Evolutionary conservation across 1,140 invertebrate genomes (phyloP).

Genomic region (Pollicipes pollicipes): DNA sequence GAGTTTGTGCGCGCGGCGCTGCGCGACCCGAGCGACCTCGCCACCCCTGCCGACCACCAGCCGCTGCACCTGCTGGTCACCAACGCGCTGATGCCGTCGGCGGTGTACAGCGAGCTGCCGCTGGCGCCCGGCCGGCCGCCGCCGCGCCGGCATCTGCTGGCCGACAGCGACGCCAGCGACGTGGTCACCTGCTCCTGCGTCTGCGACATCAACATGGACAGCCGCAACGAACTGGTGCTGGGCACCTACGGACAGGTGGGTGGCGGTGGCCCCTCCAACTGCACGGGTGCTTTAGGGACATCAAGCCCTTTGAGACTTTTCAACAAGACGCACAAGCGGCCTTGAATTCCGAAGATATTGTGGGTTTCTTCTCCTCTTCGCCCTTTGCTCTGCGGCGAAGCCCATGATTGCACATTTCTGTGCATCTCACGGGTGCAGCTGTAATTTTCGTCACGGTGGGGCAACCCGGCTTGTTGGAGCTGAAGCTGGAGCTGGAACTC

Average conservation of each 20-base stretch:
- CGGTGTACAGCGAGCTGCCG: neutral
- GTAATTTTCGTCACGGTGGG: too few species aligned
- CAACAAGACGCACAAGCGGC: too few species aligned
- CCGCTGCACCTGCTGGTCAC: neutral
- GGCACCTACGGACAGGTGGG: conserved; percentile 44
- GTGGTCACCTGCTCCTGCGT: conserved; percentile 38
- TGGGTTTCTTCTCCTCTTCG: too few species aligned
- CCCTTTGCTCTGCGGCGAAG: too few species aligned
- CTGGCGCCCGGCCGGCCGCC: neutral
- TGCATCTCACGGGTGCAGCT: too few species aligned
- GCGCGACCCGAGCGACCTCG: neutral
- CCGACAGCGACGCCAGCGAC: conserved; percentile 37
- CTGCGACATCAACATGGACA: conserved; percentile 53
- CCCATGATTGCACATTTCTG: too few species aligned
- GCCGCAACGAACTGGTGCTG: conserved; percentile 46
- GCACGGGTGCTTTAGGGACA: too few species aligned
- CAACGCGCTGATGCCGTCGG: neutral
- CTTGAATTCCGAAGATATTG: too few species aligned
- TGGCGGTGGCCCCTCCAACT: too few species aligned
- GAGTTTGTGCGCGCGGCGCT: neutral
- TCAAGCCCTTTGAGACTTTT: too few species aligned
- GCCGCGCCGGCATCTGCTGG: conserved; percentile 27
- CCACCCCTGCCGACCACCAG: neutral
- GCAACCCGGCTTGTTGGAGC: too few species aligned
- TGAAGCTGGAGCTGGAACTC: too few species aligned